phyloP scores from a whole-genome alignment of 2,888 invertebrate genomes.

The Peribatodes rhomboidaria region DNA sequence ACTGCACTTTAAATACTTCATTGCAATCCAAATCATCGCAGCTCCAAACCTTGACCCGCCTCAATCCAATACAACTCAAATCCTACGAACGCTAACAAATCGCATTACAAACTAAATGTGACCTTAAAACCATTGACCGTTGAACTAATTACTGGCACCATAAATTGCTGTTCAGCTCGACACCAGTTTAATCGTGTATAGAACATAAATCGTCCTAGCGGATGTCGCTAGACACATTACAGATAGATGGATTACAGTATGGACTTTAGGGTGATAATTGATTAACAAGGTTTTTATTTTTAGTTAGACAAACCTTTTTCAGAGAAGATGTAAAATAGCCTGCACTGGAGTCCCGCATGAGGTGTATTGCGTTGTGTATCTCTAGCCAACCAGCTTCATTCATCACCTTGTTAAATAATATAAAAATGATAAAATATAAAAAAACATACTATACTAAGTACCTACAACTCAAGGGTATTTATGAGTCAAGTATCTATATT shows the following conservation, averaged over 20 bases:
- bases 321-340: too few relatives aligned
- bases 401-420: too few relatives aligned
- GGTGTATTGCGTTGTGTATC: too few relatives aligned
- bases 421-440: too few relatives aligned
- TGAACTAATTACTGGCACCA: conserved; percentile 38
- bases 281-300: background rate
- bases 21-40: too few relatives aligned
- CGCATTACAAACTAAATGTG: conserved; percentile 16
- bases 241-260: conserved; percentile 1
- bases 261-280: background rate
- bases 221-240: conserved; percentile 1
- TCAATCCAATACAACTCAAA: background rate
- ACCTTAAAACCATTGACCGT: conserved; percentile 28
- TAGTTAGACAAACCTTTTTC: too few relatives aligned
- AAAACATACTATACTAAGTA: too few relatives aligned
- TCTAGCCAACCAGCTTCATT: too few relatives aligned
- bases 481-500: too few relatives aligned
- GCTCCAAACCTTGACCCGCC: background rate
- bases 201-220: conserved; percentile 36
- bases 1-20: too few relatives aligned
- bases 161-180: conserved; percentile 37
- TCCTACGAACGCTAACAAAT: conserved; percentile 2
- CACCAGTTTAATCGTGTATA: conserved; percentile 44
- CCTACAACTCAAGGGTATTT: too few relatives aligned
- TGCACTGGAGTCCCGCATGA: too few relatives aligned